These are phyloP conservation scores for Bombus pascuorum DNA, from an alignment of 1,140 invertebrate genomes.

Conservation along the genomic window DNA sequence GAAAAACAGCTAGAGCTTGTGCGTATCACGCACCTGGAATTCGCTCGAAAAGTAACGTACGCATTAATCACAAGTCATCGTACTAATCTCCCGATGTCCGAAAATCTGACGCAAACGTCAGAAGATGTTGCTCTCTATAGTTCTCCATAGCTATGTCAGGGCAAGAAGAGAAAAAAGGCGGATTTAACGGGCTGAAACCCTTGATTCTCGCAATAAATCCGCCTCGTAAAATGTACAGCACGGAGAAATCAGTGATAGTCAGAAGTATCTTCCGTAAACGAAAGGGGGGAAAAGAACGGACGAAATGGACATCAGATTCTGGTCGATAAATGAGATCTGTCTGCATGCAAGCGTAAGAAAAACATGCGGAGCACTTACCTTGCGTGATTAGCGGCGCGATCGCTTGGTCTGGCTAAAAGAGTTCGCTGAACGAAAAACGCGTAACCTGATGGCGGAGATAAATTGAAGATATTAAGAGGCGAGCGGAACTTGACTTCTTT, in stretches of 20 bases:
- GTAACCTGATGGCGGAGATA: neutral
- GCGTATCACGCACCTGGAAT: neutral
- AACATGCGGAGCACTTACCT: conserved; percentile 55
- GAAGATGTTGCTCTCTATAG: neutral
- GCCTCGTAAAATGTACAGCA: neutral
- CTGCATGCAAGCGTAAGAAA: neutral
- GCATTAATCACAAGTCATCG: neutral
- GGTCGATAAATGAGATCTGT: neutral
- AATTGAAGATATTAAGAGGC: neutral
- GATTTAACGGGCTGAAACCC: neutral
- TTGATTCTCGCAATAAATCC: conserved; percentile 6
- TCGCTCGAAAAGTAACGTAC: neutral
- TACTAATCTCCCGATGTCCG: neutral
- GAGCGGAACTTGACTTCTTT: too few species aligned
- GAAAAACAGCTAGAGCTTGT: neutral
- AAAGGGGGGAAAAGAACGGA: neutral
- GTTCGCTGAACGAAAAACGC: neutral
- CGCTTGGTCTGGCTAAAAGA: neutral
- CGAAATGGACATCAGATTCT: neutral
- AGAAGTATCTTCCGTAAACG: conserved; percentile 23
- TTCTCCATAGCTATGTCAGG: neutral
- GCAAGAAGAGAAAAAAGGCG: neutral
- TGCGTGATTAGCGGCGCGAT: conserved; percentile 33
- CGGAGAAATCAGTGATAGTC: neutral
- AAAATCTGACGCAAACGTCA: conserved; percentile 13